phyloP scores from a whole-genome alignment of 2,113 vertebrate species.

The Petromus typicus region DNA sequence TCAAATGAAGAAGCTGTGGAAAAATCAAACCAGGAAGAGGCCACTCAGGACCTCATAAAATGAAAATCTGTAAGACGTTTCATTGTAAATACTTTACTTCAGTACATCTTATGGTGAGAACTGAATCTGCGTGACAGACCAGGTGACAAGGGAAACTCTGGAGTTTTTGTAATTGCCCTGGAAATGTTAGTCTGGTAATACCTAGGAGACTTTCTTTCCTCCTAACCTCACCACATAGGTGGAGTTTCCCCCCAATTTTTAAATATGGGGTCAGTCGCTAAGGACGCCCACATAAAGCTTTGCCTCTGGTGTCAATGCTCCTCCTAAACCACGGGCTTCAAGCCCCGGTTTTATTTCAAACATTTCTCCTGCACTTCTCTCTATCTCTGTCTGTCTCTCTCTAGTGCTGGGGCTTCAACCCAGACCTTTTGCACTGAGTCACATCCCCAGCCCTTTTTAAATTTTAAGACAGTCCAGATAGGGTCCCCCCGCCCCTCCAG shows the following conservation, averaged over 20 bases:
- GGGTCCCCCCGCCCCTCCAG: too few relatives aligned
- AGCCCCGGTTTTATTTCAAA: not conserved
- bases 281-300: not conserved
- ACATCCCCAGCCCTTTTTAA: not conserved
- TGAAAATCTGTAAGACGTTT: slow-evolving; percentile 1
- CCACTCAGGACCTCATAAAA: slow-evolving; percentile 20
- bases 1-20: not conserved
- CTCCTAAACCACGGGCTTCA: not conserved
- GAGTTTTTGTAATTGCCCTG: not conserved
- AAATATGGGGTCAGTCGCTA: not conserved
- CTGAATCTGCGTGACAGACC: not conserved
- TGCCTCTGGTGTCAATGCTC: not conserved
- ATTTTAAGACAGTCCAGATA: not conserved
- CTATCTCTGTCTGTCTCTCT: not conserved
- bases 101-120: slow-evolving; percentile 21
- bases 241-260: not conserved
- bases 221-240: not conserved
- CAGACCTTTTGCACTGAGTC: not conserved
- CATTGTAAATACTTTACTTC: slow-evolving; percentile 13
- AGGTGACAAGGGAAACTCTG: not conserved
- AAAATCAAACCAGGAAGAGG: slow-evolving; percentile 27
- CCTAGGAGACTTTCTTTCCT: not conserved
- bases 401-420: not conserved
- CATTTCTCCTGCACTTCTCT: not conserved
- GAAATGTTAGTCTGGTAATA: not conserved